Evolutionary conservation across 1,140 invertebrate species (phyloP), one percentile per base, ranked within the genome.

Genomic region (Drosophila arizonae): DNA sequence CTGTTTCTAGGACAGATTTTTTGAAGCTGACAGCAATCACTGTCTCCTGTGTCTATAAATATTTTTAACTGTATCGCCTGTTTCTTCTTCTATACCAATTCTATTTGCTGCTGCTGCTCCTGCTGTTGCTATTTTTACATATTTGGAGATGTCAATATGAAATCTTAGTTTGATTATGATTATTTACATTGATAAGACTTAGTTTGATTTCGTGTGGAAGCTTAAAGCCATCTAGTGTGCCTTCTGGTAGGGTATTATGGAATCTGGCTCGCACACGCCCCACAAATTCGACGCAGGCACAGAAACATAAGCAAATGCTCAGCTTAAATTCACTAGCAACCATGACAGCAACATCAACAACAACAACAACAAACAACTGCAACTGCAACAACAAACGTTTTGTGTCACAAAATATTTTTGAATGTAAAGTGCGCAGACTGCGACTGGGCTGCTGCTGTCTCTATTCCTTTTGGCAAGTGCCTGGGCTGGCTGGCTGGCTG

Each of bases 331-430:
- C 67, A 57, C 50, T 46, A 55, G 63, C 77, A 66, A 13, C 39
- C 36, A 30, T 45, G 50, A 24, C 72, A 68, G 41, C 57, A 28
- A 51, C 72, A 68, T 33, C 57, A 28, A 51, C 65, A 81, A 68
- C 46, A 56, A 21, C 73, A 65, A 50, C 21, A 33, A 26, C 55
- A 46, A 26, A 30, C 52, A 51, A n/a, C 67, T 62, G 41, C 57
- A 36, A 56, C 65, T 68, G 64, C 54, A 30, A 77, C 61, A 76
- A 77, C 62, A 79, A 87, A 69, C 82, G 79, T 88, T 87, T 87
- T 87, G 76, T 87, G 82, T 87, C 82, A 82, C 82, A 87, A 87
- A 88, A 87, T 87, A 87, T 87, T 87, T 87, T 87, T 87, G 82
- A 87, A 87, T 87, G 82, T 87, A 87, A 86, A 86, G 82, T 86